Base-by-base conservation (phyloP, 1,140 invertebrate genomes). In the Portunus trituberculatus region DNA sequence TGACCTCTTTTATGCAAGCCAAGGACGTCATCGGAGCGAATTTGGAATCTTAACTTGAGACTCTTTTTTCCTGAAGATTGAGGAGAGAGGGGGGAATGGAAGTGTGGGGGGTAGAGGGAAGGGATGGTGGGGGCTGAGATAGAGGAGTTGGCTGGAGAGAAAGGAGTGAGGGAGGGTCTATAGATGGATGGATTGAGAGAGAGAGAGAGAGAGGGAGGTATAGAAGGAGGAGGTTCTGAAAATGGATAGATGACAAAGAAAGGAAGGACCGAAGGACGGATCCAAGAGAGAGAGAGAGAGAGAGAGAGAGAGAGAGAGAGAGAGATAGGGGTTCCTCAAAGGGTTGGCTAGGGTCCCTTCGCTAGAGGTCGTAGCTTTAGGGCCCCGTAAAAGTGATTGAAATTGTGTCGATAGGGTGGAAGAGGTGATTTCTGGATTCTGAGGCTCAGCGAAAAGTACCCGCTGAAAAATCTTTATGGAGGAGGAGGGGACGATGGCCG, bases 351-450 rank as follows among this genome's bases (percentile, higher is more conserved):
- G 52, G 52, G 52, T 59, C 52, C 16, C 52, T 14, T 12, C 1
- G 2, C 10, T 59, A 59, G 52, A 20, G 52, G 16, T 59, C 52
- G 45, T 67, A 93, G 48, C 39, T 93, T 95, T 89, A 92, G 46
- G 89, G 59, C 12, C 82, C 82, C 94, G 94, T 95, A 95, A 95
- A 95, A 88, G 89, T 95, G 94, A 95, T 95, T 95, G 94, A 95
- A 95, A 95, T 95, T 95, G 94, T 95, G 94, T 84, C 67, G 94
- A 95, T 95, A 95, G 91, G 94, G 89, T 90, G 94, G 89, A 92
- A 91, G 89, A 52, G 76, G 94, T 86, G 94, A 92, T 95, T 91
- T 39, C 90, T 91, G 89, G 94, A 92, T 67, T 95, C 94, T 76
- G 8, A 91, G 84, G 89, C 88, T 95, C 94, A 95, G 94, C 94